Base-by-base conservation (phyloP, 1,140 invertebrate genomes). In the Drosophila bocki region DNA sequence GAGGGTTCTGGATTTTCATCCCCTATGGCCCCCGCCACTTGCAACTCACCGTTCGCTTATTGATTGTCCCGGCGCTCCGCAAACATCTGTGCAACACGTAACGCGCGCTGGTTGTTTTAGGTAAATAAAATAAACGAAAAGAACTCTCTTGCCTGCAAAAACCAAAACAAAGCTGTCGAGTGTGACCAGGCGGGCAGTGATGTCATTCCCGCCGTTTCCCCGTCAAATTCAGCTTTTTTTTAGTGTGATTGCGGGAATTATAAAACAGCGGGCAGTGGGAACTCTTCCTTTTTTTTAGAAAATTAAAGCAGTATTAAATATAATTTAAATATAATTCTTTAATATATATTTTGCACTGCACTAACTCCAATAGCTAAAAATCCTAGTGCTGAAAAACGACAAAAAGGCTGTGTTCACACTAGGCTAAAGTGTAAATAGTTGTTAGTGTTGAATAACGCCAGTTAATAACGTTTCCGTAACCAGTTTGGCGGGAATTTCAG, bases 81-180 rank as follows among this genome's bases (percentile, higher is more conserved):
- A 83, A 71, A 75, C 80, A 82, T 82, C 77, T 64, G 80, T 82
- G 80, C 79, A 59, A 78, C 74, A 78, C 79, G 61, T 58, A 62
- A 54, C 50, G 33, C 50, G 29, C 35, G 56, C 33, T 63, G 63
- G 42, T 56, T 54, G 62, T 79, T 75, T 54, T 63, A 72, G 60
- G 79, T 82, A 82, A 82, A 78, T 78, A 65, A 82, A 82, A 78
- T 78, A 65, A 78, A 72, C 72, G 56, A 67, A 80, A 75, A 64
- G 54, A 64, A 63, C 53, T 33, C 54, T 59, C 19, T 62, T 29
- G 62, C 57, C 57, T 65, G 57, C 57, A 39, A 65, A 56, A 65
- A 65, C 37, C 61, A 65, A 65, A 65, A 65, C 62, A 72, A 71
- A 71, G 69, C 44, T 71, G 33, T 19, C 53, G 15, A 64, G 61